Conservation (phyloP, 1,140 invertebrate species). For the Bombus confusus region DNA sequence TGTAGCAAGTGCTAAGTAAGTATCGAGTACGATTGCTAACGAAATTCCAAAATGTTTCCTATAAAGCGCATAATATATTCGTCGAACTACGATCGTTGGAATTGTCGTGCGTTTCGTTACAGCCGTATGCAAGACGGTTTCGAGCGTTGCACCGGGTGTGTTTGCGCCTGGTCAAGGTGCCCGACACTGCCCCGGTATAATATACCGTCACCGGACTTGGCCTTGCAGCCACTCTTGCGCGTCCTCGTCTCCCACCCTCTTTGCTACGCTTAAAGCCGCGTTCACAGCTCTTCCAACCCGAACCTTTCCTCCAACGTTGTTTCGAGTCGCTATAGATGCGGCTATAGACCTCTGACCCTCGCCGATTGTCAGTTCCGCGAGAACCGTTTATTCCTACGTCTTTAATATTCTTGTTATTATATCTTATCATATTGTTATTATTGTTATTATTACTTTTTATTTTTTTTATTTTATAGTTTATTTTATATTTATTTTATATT, state of each 20-base stretch:
- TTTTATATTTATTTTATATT: too few species aligned
- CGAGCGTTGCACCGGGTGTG: slow-evolving; percentile 65
- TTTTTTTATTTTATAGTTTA: too few species aligned
- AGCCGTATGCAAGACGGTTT: slow-evolving; percentile 24
- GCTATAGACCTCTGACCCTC: neutral
- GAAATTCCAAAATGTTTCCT: too few species aligned
- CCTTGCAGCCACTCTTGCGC: slow-evolving; percentile 64
- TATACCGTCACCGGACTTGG: slow-evolving; percentile 55
- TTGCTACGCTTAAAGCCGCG: slow-evolving; percentile 49
- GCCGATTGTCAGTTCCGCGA: neutral
- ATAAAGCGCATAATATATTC: too few species aligned
- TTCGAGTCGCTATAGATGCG: neutral
- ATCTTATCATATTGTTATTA: too few species aligned
- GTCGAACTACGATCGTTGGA: too few species aligned
- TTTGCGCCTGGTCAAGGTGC: slow-evolving; percentile 73
- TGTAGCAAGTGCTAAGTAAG: too few species aligned
- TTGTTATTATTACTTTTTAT: too few species aligned
- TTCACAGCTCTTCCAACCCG: slow-evolving; percentile 16
- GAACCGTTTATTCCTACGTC: neutral
- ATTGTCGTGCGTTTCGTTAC: too few species aligned
- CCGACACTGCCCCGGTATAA: slow-evolving; percentile 54
- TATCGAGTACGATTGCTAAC: too few species aligned
- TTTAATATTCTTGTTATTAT: neutral
- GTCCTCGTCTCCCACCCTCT: slow-evolving; percentile 58
- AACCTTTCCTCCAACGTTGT: neutral